phyloP scores from a whole-genome alignment of 2,113 vertebrate species.

The Irena cyanogastra region DNA sequence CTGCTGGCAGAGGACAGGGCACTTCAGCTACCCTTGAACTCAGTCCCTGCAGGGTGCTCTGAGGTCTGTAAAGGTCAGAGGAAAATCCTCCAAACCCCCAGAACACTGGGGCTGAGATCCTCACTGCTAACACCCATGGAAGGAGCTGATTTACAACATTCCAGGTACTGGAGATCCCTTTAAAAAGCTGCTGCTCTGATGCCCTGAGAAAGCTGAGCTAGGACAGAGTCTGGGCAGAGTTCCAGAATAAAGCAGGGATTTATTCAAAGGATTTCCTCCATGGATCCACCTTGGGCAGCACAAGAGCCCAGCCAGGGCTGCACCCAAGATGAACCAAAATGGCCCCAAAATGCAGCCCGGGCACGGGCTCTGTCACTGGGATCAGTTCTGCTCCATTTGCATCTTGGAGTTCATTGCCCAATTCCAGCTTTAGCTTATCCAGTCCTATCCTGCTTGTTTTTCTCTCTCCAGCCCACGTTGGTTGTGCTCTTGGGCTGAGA shows the following conservation, averaged over 20 bases:
- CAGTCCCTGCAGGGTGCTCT: neutral
- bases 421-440: neutral
- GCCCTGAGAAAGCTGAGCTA: neutral
- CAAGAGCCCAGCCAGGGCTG: neutral
- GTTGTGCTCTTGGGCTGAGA: neutral
- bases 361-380: neutral
- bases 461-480: neutral
- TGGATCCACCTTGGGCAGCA: neutral
- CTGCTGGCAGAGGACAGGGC: neutral
- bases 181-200: neutral
- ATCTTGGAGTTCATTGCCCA: neutral
- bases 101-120: neutral
- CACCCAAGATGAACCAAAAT: neutral
- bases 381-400: neutral
- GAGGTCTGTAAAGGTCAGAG: neutral
- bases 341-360: neutral
- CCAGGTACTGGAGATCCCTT: neutral
- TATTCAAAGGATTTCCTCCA: neutral
- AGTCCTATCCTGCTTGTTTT: neutral
- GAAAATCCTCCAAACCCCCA: neutral
- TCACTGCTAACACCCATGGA: neutral
- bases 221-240: accelerated
- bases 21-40: neutral
- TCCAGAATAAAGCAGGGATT: neutral
- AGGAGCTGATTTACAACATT: neutral